Evolutionary conservation across 2,888 invertebrate species (phyloP), one percentile per base, ranked within the genome.

Genomic region (Phaonia tiefii): DNA sequence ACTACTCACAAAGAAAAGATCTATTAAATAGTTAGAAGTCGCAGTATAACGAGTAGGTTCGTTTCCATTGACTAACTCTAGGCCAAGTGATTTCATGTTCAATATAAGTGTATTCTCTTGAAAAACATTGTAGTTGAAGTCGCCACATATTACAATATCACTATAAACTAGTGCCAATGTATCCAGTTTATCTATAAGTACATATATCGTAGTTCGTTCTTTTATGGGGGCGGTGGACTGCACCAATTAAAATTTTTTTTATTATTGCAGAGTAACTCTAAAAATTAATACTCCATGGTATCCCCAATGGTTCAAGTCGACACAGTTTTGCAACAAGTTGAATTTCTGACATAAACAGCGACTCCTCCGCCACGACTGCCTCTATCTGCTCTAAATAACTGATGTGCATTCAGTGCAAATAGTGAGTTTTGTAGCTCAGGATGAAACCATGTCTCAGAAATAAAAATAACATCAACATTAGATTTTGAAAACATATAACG

Each of bases 1-100:
- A n/a, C n/a, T 10, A 31, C 26, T 56, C 11, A 56, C 31, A n/a
- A 56, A 56, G 26, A 56, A 56, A 13, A 56, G 4, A n/a, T 56
- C 56, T 2, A 56, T 11, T 1, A 56, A 7, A 2, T 26, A n/a
- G 22, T 56, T 56, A 3, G 26, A n/a, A 1, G 26, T 56, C 1
- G 56, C 2, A 10, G 56, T 2, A 13, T 13, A 56, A n/a, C 26
- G 56, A 2, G 56, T 56, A 0, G 56, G 56, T 25, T 4, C 25
- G 10, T 2, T 26, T 11, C 13, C 3, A 31, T 56, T 56, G 0
- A 25, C 25, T n/a, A 13, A 11, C 5, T 13, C 2, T 11, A 56
- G n/a, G 1, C 26, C 56, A 20, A 56, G 3, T 1, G n/a, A 20
- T 1, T 4, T 1, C 26, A 56, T 56, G 1, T n/a, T 26, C 5